These are phyloP conservation scores for Silurus glanis DNA, from an alignment of 2,113 vertebrate species.

Conservation along the genomic window DNA sequence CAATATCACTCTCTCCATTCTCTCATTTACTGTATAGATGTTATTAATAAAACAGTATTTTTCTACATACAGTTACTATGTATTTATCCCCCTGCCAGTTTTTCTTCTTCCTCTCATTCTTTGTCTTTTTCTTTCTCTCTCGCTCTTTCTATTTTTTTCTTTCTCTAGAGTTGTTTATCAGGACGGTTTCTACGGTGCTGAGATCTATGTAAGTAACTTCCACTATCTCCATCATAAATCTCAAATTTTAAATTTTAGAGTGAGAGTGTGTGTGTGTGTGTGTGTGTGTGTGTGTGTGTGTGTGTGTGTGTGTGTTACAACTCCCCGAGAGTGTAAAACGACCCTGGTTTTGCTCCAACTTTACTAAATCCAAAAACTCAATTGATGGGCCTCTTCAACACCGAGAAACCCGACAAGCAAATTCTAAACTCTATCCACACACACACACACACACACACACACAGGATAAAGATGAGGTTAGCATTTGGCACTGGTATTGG, in stretches of 20 bases:
- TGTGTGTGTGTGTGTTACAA: neutral
- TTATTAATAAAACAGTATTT: neutral
- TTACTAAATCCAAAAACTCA: conserved; percentile 11
- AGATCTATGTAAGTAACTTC: conserved; percentile 91
- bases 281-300: conserved; percentile 13
- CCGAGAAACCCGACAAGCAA: conserved; percentile 69
- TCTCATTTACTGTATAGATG: neutral
- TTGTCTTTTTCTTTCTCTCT: conserved; percentile 45
- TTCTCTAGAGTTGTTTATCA: conserved; percentile 90
- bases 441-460: conserved; percentile 1
- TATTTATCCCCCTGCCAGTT: neutral
- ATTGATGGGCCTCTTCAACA: conserved; percentile 58
- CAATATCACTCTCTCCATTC: neutral
- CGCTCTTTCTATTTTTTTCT: conserved; percentile 36
- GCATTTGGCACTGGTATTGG: conserved; percentile 51
- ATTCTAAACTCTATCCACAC: conserved; percentile 67
- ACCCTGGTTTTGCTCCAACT: conserved; percentile 13
- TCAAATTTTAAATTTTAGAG: neutral
- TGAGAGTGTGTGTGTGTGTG: neutral
- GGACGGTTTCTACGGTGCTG: conserved; percentile 94
- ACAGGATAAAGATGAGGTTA: conserved; percentile 12
- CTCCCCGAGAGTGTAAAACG: neutral
- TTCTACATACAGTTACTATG: neutral
- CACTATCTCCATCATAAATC: conserved; percentile 4
- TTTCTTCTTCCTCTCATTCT: neutral